Evolutionary conservation across 2,888 invertebrate genomes (phyloP), one percentile per base, ranked within the genome.

Genomic region (Phengaris alcon): DNA sequence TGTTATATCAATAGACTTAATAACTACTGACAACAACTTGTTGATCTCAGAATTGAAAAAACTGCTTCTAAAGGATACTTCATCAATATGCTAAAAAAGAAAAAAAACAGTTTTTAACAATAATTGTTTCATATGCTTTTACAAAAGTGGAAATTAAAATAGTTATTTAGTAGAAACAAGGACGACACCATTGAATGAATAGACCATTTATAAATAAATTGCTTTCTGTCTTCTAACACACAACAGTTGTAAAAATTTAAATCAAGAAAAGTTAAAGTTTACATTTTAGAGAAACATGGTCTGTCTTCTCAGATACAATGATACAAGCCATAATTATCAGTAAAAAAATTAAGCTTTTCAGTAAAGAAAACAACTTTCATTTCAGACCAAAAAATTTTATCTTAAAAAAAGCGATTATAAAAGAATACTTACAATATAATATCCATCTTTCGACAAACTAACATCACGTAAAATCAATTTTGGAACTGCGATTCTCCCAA

Each of bases 41-140:
- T 97, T 97, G 75, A 97, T 96, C 81, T 97, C 97, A 2, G 97
- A 97, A 86, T 97, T 98, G 81, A 98, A 95, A 84, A 97, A 96
- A 89, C 97, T 98, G 86, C 97, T 98, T 75, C 97, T 95, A 80
- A 98, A 95, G 79, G 97, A 96, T 81, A 98, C 95, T 87, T 97
- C 97, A 83, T 97, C 96, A 77, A 98, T 96, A 88, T 97, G 96
- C 97, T 98, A 86, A 48, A 88, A 86, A 68, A 22, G 8, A 64
- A 51, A 35, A 35, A 44, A 10, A 35, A 73, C 35, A 35, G 35
- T 59, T 46, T 75, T 52, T 35, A 55, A 44, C 15, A 35, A 64
- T n/a, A 10, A 10, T 10, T 22, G 59, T 59, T 59, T 59, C 22
- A 57, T 35, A 48, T 48, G 7, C 6, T 48, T 48, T 6, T n/a